These are phyloP conservation scores for Cygnus atratus DNA, from an alignment of 2,113 vertebrate genomes.

Conservation along the genomic window DNA sequence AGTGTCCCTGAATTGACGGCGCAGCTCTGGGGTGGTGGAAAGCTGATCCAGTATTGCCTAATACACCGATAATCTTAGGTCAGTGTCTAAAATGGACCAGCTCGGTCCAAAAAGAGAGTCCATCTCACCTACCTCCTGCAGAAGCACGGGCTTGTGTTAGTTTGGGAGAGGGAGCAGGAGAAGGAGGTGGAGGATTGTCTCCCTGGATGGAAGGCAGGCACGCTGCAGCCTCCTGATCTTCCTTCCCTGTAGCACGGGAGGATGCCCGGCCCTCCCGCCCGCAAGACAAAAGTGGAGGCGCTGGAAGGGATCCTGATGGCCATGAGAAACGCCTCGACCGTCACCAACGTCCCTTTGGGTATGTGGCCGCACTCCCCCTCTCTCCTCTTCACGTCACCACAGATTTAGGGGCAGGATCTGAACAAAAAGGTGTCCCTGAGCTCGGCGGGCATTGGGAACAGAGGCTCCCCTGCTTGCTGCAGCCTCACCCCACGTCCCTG, in stretches of 20 bases:
- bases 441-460: background rate
- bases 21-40: background rate
- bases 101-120: too few species aligned
- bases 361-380: background rate
- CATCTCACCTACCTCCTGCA: fast-evolving
- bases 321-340: slow-evolving; percentile 71
- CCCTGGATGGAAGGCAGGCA: background rate
- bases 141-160: fast-evolving
- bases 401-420: background rate
- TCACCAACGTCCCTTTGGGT: slow-evolving; percentile 78
- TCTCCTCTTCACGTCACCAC: background rate
- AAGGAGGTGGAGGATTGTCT: background rate
- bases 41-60: background rate
- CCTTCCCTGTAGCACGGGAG: slow-evolving; percentile 25
- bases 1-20: background rate
- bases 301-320: slow-evolving; percentile 75
- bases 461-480: background rate
- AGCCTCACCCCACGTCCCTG: background rate
- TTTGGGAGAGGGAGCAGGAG: background rate
- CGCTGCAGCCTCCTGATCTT: background rate
- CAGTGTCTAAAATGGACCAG: background rate
- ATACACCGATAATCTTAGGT: too few species aligned
- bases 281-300: slow-evolving; percentile 64
- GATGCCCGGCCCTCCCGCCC: slow-evolving; percentile 19
- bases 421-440: background rate